phyloP scores from a whole-genome alignment of 2,113 vertebrate genomes.

The Andinoacara biseriatus region DNA sequence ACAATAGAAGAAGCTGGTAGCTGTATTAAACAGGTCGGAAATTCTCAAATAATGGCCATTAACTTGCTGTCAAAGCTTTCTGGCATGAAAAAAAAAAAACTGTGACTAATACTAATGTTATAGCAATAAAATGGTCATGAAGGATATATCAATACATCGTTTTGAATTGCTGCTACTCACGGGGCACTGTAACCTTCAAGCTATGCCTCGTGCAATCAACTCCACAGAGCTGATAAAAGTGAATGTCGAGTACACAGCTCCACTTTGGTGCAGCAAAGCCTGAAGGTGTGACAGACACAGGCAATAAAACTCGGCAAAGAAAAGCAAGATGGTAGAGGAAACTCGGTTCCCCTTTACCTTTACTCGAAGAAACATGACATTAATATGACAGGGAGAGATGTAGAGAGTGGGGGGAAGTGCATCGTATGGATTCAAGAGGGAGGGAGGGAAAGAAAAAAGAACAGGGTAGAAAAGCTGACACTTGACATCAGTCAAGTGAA shows the following conservation, averaged over 20 bases:
- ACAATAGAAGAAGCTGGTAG: neutral
- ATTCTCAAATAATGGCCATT: constrained; percentile 5
- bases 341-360: constrained; percentile 22
- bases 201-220: constrained; percentile 39
- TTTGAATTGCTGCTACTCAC: constrained; percentile 32
- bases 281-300: constrained; percentile 70
- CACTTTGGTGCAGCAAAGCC: constrained; percentile 63
- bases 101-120: constrained; percentile 56
- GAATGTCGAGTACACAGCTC: constrained; percentile 57
- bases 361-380: constrained; percentile 55
- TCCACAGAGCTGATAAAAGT: constrained; percentile 55
- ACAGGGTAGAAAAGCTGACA: constrained; percentile 44
- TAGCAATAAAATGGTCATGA: constrained; percentile 44
- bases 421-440: constrained; percentile 36
- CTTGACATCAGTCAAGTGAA: constrained; percentile 65
- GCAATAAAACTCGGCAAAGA: constrained; percentile 65
- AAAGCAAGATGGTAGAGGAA: constrained; percentile 25
- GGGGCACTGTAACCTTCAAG: constrained; percentile 67
- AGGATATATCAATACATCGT: constrained; percentile 53
- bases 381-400: constrained; percentile 43
- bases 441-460: constrained; percentile 4
- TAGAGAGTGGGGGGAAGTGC: constrained; percentile 33
- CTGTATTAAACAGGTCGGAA: constrained; percentile 5
- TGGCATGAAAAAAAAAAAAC: constrained; percentile 6
- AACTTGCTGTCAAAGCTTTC: constrained; percentile 33